A percentile compares a stretch with the other conserved stretches of the same genome.
phyloP scores from a whole-genome alignment of 2,113 vertebrate genomes.

The Zingel zingel region DNA sequence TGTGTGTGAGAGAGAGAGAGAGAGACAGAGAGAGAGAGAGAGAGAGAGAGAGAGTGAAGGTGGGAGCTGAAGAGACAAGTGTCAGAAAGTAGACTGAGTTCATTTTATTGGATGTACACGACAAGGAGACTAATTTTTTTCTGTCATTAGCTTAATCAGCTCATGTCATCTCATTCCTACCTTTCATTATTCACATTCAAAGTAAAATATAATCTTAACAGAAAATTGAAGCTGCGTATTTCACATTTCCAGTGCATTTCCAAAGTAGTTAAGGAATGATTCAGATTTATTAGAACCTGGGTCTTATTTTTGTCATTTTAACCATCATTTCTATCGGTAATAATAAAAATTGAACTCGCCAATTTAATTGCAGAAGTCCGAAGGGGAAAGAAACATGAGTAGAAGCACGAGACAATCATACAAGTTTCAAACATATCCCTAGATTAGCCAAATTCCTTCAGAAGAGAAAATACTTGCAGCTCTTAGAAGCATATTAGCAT shows the following conservation, averaged over 20 bases:
- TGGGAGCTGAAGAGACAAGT: not conserved
- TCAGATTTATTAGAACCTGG: conserved; percentile 64
- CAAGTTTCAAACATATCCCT: conserved; percentile 3
- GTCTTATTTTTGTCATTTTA: conserved; percentile 56
- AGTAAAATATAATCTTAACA: conserved; percentile 68
- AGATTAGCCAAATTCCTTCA: conserved; percentile 8
- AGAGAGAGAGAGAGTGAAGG: not conserved
- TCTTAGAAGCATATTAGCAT: not conserved
- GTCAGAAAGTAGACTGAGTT: conserved; percentile 32
- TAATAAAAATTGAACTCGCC: conserved; percentile 17
- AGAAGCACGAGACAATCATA: not conserved
- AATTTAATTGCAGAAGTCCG: conserved; percentile 47
- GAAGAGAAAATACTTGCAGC: not conserved
- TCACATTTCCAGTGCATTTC: conserved; percentile 51
- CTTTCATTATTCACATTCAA: conserved; percentile 63
- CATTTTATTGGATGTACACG: conserved; percentile 52
- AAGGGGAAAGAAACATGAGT: not conserved
- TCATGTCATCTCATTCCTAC: conserved; percentile 68
- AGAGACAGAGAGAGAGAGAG: not conserved
- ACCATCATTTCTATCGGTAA: conserved; percentile 48
- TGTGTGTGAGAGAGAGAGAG: not conserved
- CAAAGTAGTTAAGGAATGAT: conserved; percentile 37
- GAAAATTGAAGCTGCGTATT: conserved; percentile 66
- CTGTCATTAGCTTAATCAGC: conserved; percentile 72
- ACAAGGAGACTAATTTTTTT: conserved; percentile 64